Conservation (phyloP, 35 echinoderm and acorn worm species). For the Apostichopus japonicus region DNA sequence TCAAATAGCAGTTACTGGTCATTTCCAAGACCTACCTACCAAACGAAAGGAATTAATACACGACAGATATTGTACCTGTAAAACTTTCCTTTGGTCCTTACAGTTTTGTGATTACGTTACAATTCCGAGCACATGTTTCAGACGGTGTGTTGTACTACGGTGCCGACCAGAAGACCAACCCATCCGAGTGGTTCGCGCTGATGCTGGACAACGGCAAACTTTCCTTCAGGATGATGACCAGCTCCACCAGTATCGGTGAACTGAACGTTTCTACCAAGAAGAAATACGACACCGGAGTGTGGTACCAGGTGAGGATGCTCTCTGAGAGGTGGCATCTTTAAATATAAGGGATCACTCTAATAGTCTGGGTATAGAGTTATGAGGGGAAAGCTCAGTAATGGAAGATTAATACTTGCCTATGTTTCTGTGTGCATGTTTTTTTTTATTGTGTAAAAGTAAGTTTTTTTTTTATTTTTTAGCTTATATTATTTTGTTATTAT, state of each 20-base stretch:
- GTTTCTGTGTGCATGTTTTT: too few relatives aligned
- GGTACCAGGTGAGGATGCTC: conserved; percentile 72
- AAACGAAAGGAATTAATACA: too few relatives aligned
- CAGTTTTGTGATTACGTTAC: conserved; percentile 84
- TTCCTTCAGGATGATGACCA: conserved; percentile 72
- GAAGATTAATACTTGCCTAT: too few relatives aligned
- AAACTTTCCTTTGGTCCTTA: not conserved
- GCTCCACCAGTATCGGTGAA: conserved; percentile 1
- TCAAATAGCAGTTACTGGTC: too few relatives aligned
- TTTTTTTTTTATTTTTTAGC: too few relatives aligned
- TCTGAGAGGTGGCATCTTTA: not conserved
- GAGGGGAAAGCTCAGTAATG: too few relatives aligned
- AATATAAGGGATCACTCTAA: too few relatives aligned
- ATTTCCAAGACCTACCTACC: too few relatives aligned
- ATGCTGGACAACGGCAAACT: conserved; percentile 69
- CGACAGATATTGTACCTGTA: too few relatives aligned
- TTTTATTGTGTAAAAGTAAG: too few relatives aligned
- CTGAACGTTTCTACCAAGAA: conserved; percentile 51
- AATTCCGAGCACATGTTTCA: conserved; percentile 82
- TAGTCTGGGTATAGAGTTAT: too few relatives aligned
- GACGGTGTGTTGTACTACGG: conserved; percentile 79
- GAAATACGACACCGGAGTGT: conserved; percentile 76
- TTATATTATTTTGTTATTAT: too few relatives aligned
- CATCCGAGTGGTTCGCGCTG: conserved; percentile 66
- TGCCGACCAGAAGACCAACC: conserved; percentile 40